Percentiles rank a stretch among this genome's conserved stretches.
These are phyloP conservation scores for Papilio gigon DNA, from an alignment of 2,888 invertebrate species.

Conservation along the genomic window DNA sequence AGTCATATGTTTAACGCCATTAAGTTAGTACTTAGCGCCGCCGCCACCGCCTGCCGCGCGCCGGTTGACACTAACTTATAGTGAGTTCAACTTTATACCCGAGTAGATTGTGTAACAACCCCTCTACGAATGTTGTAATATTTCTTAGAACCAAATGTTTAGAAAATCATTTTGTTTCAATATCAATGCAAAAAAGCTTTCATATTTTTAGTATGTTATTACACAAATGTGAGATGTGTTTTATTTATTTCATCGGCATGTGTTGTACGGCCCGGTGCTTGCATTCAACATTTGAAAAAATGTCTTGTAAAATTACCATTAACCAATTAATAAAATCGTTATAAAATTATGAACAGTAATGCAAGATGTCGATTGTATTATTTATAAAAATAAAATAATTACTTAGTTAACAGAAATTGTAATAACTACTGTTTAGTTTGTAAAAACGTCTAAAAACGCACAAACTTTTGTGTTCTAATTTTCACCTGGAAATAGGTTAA, in stretches of 20 bases:
- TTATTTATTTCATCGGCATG: too few relatives aligned
- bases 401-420: too few relatives aligned
- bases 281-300: background rate
- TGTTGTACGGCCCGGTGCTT: background rate
- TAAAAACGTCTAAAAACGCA: background rate
- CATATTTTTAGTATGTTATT: background rate
- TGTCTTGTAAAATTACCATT: background rate
- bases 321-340: background rate
- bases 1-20: constrained; percentile 66
- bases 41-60: constrained; percentile 52
- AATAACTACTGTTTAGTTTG: background rate
- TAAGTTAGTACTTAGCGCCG: constrained; percentile 67
- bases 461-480: background rate
- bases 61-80: too few relatives aligned
- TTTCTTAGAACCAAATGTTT: background rate
- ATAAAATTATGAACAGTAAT: background rate
- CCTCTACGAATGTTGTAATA: background rate
- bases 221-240: too few relatives aligned
- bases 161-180: background rate
- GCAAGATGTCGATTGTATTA: background rate
- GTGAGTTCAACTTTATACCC: too few relatives aligned
- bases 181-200: background rate
- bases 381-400: background rate
- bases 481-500: background rate
- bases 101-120: too few relatives aligned